phyloP scores from a whole-genome alignment of 1,140 invertebrate genomes.

The Drosophila pectinifera region DNA sequence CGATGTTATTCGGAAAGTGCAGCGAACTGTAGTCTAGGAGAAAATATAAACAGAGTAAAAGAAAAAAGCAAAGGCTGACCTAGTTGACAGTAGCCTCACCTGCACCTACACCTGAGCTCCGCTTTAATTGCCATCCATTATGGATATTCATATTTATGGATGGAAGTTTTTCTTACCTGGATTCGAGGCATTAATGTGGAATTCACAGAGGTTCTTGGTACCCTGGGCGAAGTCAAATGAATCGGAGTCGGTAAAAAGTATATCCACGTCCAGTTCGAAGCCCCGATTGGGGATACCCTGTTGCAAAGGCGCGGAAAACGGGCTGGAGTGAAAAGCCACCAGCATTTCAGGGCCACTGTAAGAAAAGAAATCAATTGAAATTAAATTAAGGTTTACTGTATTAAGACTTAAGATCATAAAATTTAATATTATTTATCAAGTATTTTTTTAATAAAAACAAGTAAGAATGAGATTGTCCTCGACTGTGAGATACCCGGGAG shows the following conservation, averaged over 20 bases:
- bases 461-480: too few relatives aligned
- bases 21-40: neutral
- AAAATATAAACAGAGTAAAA: neutral
- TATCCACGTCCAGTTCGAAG: constrained; percentile 93
- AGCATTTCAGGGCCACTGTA: constrained; percentile 91
- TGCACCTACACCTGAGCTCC: constrained; percentile 1
- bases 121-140: constrained; percentile 33
- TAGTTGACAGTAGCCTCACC: constrained; percentile 11
- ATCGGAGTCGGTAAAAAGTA: constrained; percentile 94
- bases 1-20: too few relatives aligned
- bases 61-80: constrained; percentile 17
- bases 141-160: constrained; percentile 29
- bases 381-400: neutral
- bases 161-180: constrained; percentile 79
- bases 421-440: too few relatives aligned
- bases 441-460: too few relatives aligned
- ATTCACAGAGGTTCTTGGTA: constrained; percentile 88
- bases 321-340: constrained; percentile 93
- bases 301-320: constrained; percentile 90
- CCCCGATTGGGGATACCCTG: constrained; percentile 89
- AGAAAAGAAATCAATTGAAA: constrained; percentile 24
- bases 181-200: constrained; percentile 89
- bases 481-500: too few relatives aligned
- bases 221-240: constrained; percentile 89
- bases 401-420: too few relatives aligned